A percentile compares a stretch with the other conserved stretches of the same genome.
Evolutionary conservation across 2,888 invertebrate species (phyloP).

Genomic region (Atrina japonica): DNA sequence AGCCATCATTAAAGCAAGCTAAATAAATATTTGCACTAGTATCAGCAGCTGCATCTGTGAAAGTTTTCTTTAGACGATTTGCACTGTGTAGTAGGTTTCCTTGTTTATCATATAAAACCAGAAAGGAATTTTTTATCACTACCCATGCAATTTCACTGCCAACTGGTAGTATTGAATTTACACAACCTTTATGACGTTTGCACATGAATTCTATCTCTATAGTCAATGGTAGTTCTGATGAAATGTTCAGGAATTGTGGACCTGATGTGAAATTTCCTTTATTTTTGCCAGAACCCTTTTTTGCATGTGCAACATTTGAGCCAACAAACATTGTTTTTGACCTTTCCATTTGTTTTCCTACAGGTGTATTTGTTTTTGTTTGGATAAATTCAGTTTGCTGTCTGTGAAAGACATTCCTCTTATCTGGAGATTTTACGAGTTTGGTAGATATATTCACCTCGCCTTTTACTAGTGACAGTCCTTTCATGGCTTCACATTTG

Average conservation of each 20-base stretch:
- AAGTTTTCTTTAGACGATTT: conserved; percentile 1
- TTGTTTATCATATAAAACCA: conserved; percentile 10
- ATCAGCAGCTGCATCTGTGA: conserved; percentile 18
- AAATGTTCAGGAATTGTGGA: no score
- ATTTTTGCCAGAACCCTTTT: neutral
- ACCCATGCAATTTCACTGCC: conserved; percentile 13
- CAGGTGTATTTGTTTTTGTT: no score
- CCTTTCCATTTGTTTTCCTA: neutral
- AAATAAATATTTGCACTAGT: conserved; percentile 7
- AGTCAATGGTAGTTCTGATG: no score
- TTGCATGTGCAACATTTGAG: neutral
- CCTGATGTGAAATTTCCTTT: neutral
- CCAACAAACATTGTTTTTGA: conserved; percentile 10
- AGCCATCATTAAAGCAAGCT: conserved; percentile 17
- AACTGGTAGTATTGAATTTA: conserved; percentile 20
- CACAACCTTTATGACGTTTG: conserved; percentile 9
- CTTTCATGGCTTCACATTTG: no score
- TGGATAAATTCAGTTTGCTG: no score
- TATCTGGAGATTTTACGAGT: neutral
- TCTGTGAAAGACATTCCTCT: neutral
- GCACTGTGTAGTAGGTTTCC: conserved; percentile 11
- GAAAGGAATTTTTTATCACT: conserved; percentile 14
- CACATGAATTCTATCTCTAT: conserved; percentile 11
- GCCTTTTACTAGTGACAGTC: neutral
- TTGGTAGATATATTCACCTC: neutral